Base-by-base conservation (phyloP, 2,888 invertebrate genomes). In the Magallana nippona region DNA sequence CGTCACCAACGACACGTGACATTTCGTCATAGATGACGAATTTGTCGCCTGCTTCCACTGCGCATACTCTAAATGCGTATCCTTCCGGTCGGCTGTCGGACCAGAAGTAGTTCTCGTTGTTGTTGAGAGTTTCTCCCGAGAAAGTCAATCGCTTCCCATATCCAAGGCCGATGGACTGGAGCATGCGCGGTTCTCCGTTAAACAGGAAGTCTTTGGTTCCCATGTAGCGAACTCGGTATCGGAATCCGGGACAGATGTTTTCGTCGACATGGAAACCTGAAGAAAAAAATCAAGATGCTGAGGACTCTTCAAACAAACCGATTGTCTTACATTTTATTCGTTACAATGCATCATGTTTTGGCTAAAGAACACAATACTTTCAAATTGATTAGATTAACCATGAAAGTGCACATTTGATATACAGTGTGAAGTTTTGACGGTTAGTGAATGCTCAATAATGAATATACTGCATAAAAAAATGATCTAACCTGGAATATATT, bases 61-160 rank as follows among this genome's bases (percentile, higher is more conserved):
- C 96, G 91, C 89, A 86, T 32, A 91, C 87, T 58, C 84, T 87
- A 84, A 97, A 97, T 57, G 96, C 96, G 93, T 96, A 97, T 81
- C 97, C 97, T 93, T 96, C 96, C 1, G 96, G 96, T 87, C 96
- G 95, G 58, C 96, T 97, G 94, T 97, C 97, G 44, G 96, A 96
- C 96, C 97, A 97, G 95, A 97, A 97, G 94, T 96, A 96, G 92
- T 96, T 96, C 83, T 91, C 89, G 83, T 92, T 93, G 80, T 95
- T 95, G 93, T 96, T 96, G 77, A 96, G 95, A 78, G 95, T 95
- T 83, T 95, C 95, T 1, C 96, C 96, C 91, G 96, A 96, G 94
- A 97, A 97, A 1, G 97, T 97, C 86, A 97, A 95, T 78, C 97
- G 95, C 85, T 96, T 95, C 10, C 96, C 96, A 92, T 96, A 97